Percentiles rank a stretch among this genome's conserved stretches.
Evolutionary conservation across 2,797 vertebrate species (phyloP).

Genomic region (Ambastaia sidthimunki): DNA sequence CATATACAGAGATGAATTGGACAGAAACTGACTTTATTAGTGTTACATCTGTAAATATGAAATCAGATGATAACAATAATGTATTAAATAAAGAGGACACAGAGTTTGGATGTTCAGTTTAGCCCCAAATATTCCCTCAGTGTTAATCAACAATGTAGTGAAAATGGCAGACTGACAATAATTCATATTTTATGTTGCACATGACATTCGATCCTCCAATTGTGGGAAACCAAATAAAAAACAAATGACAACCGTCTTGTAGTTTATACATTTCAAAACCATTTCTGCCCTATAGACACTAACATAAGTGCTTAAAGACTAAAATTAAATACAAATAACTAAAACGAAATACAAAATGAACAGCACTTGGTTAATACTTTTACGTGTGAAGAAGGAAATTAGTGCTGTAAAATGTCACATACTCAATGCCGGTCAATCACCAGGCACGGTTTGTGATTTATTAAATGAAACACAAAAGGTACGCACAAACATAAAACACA

Average conservation of each 20-base stretch:
- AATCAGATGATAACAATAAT: slow-evolving; percentile 50
- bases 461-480: not conserved
- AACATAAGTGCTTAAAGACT: not conserved
- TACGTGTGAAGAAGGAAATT: slow-evolving; percentile 22
- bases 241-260: too few relatives aligned
- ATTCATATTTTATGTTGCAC: slow-evolving; percentile 81
- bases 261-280: too few relatives aligned
- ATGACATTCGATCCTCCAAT: not conserved
- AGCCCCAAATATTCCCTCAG: slow-evolving; percentile 33
- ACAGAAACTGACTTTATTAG: slow-evolving; percentile 61
- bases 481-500: not conserved
- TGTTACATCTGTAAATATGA: slow-evolving; percentile 56
- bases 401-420: slow-evolving; percentile 29
- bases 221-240: too few relatives aligned
- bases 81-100: slow-evolving; percentile 46
- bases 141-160: slow-evolving; percentile 63
- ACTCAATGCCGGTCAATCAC: not conserved
- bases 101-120: slow-evolving; percentile 27
- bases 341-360: slow-evolving; percentile 37
- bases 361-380: slow-evolving; percentile 44
- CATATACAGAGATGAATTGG: slow-evolving; percentile 1
- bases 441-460: slow-evolving; percentile 8
- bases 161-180: slow-evolving; percentile 79
- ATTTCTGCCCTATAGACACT: not conserved
- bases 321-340: slow-evolving; percentile 11